A percentile compares a stretch with the other conserved stretches of the same genome.
Conservation (phyloP, 2,797 vertebrate species). For the Myotis daubentonii region DNA sequence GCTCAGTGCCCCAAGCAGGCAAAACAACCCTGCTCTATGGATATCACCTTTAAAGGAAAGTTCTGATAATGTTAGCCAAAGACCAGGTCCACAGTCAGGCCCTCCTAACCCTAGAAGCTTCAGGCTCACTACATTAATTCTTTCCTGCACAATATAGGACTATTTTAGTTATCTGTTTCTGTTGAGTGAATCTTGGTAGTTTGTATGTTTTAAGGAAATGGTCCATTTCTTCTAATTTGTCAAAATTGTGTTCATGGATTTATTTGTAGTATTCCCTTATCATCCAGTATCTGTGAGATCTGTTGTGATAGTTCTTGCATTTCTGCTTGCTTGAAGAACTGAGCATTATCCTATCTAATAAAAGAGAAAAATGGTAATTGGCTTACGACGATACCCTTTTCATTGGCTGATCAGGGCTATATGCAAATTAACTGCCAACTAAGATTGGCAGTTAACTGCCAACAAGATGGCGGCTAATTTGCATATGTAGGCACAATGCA, state of each 20-base stretch:
- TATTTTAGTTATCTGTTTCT: neutral
- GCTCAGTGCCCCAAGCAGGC: neutral
- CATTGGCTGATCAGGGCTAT: too few relatives aligned
- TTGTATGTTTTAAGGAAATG: slow-evolving; percentile 12
- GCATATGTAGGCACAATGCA: too few relatives aligned
- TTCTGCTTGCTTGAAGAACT: neutral
- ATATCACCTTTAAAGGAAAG: neutral
- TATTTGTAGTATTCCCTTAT: neutral
- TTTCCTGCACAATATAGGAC: neutral
- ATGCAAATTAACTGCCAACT: too few relatives aligned
- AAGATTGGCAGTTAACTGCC: too few relatives aligned
- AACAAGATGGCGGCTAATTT: too few relatives aligned
- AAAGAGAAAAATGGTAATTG: too few relatives aligned
- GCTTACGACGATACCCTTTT: too few relatives aligned
- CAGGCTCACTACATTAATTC: neutral
- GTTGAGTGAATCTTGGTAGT: neutral
- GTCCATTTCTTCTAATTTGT: neutral
- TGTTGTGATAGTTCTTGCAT: neutral
- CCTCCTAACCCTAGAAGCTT: neutral
- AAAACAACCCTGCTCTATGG: neutral
- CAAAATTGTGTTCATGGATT: neutral
- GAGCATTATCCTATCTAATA: too few relatives aligned
- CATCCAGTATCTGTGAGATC: neutral
- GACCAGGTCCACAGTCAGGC: neutral
- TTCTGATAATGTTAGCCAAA: neutral